These are phyloP conservation scores for Drosophila lutescens DNA, from an alignment of 2,888 invertebrate species.

Conservation along the genomic window DNA sequence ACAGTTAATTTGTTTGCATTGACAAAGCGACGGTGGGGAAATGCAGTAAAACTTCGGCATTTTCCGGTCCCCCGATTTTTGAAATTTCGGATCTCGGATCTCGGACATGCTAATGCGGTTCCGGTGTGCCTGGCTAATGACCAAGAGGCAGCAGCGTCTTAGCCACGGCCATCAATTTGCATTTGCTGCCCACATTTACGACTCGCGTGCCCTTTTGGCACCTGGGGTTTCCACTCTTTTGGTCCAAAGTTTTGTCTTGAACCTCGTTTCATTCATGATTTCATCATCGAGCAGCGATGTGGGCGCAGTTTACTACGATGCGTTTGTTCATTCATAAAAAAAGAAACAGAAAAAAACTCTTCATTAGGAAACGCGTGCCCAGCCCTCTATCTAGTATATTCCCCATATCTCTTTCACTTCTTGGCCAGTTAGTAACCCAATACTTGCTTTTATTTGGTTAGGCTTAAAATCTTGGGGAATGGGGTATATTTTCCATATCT, in stretches of 20 bases:
- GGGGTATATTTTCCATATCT: background rate
- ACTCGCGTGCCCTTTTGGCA: conserved; percentile 75
- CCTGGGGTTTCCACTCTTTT: conserved; percentile 55
- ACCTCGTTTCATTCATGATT: conserved; percentile 72
- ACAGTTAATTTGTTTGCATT: conserved; percentile 78
- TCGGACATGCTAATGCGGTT: conserved; percentile 76
- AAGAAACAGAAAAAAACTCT: conserved; percentile 47
- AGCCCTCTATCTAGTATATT: conserved; percentile 35
- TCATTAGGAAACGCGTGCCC: conserved; percentile 48
- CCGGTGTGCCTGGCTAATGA: conserved; percentile 73
- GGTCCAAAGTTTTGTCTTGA: conserved; percentile 4
- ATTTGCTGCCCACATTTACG: conserved; percentile 72
- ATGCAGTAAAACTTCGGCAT: conserved; percentile 42
- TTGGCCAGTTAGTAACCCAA: conserved; percentile 42
- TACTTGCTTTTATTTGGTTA: conserved; percentile 64
- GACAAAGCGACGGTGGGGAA: conserved; percentile 27
- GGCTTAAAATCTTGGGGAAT: conserved; percentile 38
- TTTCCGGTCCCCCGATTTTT: conserved; percentile 59
- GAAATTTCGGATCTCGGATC: conserved; percentile 22
- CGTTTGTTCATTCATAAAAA: conserved; percentile 69
- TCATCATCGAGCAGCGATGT: conserved; percentile 60
- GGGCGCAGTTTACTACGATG: conserved; percentile 62
- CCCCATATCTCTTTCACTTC: conserved; percentile 59
- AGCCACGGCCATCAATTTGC: conserved; percentile 77
- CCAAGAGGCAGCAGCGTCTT: conserved; percentile 45